phyloP scores from a whole-genome alignment of 2,888 invertebrate species.

The Acanthosoma haemorrhoidale region DNA sequence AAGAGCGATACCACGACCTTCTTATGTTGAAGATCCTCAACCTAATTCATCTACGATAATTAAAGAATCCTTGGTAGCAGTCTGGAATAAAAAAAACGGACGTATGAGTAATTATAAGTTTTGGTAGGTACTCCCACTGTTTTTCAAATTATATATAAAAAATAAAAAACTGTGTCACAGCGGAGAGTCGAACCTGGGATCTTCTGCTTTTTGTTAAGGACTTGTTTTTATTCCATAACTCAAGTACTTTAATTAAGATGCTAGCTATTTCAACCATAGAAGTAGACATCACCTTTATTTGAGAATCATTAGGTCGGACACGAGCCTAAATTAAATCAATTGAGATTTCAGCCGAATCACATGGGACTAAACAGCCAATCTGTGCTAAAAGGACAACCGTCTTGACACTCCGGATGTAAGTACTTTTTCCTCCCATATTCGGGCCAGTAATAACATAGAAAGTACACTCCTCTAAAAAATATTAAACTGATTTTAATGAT shows the following conservation, averaged over 20 bases:
- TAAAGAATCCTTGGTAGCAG: slow-evolving; percentile 83
- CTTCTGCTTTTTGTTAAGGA: no score
- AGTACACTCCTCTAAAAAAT: slow-evolving; percentile 48
- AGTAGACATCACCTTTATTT: slow-evolving; percentile 86
- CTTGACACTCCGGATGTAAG: slow-evolving; percentile 85
- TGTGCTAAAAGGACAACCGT: slow-evolving; percentile 84
- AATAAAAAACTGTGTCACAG: no score
- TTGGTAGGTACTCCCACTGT: no score
- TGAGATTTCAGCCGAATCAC: slow-evolving; percentile 70
- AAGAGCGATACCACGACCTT: slow-evolving; percentile 98
- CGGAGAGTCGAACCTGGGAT: no score
- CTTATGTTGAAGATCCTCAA: slow-evolving; percentile 81
- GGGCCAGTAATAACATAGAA: slow-evolving; percentile 72
- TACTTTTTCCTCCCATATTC: slow-evolving; percentile 99
- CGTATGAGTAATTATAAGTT: background rate
- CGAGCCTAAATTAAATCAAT: slow-evolving; percentile 80
- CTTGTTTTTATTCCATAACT: no score
- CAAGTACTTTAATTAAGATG: slow-evolving; percentile 78
- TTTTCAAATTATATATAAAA: no score
- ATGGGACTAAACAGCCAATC: slow-evolving; percentile 87
- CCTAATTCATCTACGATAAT: slow-evolving; percentile 96
- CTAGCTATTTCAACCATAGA: slow-evolving; percentile 97
- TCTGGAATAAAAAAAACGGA: slow-evolving; percentile 51
- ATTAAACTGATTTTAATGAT: slow-evolving; percentile 40
- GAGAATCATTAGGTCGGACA: slow-evolving; percentile 88